Base-by-base conservation (phyloP, 1,140 invertebrate species). In the Drosophila bocqueti region DNA sequence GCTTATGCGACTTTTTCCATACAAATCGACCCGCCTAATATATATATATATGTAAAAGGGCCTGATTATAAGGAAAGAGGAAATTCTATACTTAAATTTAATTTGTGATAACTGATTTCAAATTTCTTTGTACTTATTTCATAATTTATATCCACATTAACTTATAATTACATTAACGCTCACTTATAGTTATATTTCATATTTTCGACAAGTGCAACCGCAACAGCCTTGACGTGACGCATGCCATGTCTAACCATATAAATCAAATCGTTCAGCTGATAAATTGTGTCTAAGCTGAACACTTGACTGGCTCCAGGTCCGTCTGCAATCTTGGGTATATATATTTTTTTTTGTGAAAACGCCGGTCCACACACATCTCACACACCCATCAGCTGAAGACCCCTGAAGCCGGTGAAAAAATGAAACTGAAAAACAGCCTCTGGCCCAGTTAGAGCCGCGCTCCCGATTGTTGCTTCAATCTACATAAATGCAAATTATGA, bases 221-320 rank as follows among this genome's bases (percentile, higher is more conserved):
- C 75, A 74, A 38, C 59, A 78, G 46, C 71, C 42, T 63, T 82
- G 74, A 83, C 81, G 76, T 83, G 81, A 79, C 52, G 64, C 76
- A 85, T 87, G 83, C 84, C 83, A 87, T 87, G 84, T 61, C 82
- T 89, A 87, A 72, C 84, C 84, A 89, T 84, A 87, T 87, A 87
- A 89, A 87, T 87, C 84, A 84, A 87, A 87, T 81, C 84, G 77
- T 87, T 87, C 84, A 90, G 68, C 84, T 84, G 84, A 84, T 87
- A 87, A 89, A 87, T 87, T 89, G 80, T 89, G 67, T 87, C 81
- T 87, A 68, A 75, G 59, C 84, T 76, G 84, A 87, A 87, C 84
- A 87, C 81, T 89, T 89, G 84, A 87, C 84, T 87, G 85, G 74
- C 52, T 83, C 75, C 55, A 42, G 59, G 69, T 43, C 26, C 73